These are phyloP conservation scores for Clarias batrachus DNA, from an alignment of 2,113 vertebrate species.

Conservation along the genomic window DNA sequence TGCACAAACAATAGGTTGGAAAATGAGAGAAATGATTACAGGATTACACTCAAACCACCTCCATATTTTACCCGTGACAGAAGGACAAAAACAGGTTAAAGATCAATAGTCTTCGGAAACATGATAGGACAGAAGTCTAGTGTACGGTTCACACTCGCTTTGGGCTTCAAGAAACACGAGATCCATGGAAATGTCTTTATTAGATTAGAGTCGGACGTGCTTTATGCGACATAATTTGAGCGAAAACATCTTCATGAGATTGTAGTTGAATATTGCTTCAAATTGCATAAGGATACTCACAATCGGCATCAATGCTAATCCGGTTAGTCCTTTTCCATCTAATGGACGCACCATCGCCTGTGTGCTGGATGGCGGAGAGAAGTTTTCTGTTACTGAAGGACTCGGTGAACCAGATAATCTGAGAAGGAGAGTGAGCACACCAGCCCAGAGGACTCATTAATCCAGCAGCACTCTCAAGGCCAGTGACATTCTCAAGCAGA, in stretches of 20 bases:
- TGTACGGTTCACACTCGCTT: not conserved
- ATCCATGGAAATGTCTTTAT: conserved; percentile 8
- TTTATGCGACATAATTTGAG: conserved; percentile 5
- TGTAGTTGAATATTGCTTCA: conserved; percentile 23
- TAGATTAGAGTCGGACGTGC: not conserved
- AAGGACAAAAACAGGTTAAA: not conserved
- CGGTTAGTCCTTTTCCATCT: conserved; percentile 2
- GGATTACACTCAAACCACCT: not conserved
- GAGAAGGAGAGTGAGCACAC: conserved; percentile 42
- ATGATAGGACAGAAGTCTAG: not conserved
- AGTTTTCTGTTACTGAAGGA: conserved; percentile 44
- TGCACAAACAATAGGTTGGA: not conserved
- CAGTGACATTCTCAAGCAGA: conserved; percentile 50
- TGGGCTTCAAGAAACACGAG: conserved; percentile 10
- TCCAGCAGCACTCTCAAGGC: conserved; percentile 45
- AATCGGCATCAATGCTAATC: conserved; percentile 1
- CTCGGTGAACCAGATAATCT: conserved; percentile 53
- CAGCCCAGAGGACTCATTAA: conserved; percentile 56
- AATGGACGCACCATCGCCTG: conserved; percentile 16
- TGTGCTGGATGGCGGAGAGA: not conserved
- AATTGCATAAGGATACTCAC: conserved; percentile 12
- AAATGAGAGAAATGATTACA: not conserved
- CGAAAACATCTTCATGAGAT: conserved; percentile 3
- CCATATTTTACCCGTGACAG: not conserved
- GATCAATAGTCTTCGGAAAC: not conserved